Evolutionary conservation across 2,888 invertebrate species (phyloP), one percentile per base, ranked within the genome.

Genomic region (Merodon equestris): DNA sequence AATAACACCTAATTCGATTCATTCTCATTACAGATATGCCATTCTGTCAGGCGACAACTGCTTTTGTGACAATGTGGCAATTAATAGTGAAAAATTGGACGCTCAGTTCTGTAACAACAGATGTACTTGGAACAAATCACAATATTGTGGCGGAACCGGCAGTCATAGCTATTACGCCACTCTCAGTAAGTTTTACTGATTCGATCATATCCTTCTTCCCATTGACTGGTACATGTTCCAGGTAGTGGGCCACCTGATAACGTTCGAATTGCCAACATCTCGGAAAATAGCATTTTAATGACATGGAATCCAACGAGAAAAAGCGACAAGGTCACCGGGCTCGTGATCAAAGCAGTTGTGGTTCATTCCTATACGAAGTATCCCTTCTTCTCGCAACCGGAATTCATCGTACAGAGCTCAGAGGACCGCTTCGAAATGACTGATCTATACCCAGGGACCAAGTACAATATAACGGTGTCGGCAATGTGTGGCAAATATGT

Each of bases 401-500:
- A 88, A 82, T 93, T 92, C 91, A 90, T 90, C 76, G 91, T 92
- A 27, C 90, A 91, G 12, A 92, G 91, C 84, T 90, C 89, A 53
- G 92, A 92, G 50, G 89, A 90, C 15, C 89, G 90, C 76, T 90
- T 91, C 38, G 91, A 92, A 84, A 86, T 93, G 13, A 89, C 91
- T 13, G 92, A 91, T 84, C 87, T 97, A 1, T 91, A 93, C 81
- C 93, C 96, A 0, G 95, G 94, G 0, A 93, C 94, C 0, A 90
- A 90, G 66, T 97, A 96, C 86, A 93, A 93, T 82, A 90, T 97
- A 18, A 92, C 93, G 40, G 91, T 97, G 1, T 90, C 90, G 19
- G 94, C 95, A 0, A 89, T 91, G 18, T 93, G 92, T 86, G 90
- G 86, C 76, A 89, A 91, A 82, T 92, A 90, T 12, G 83, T 84